Base-by-base conservation (phyloP, 1,140 invertebrate species). In the Drosophila micromelanica region DNA sequence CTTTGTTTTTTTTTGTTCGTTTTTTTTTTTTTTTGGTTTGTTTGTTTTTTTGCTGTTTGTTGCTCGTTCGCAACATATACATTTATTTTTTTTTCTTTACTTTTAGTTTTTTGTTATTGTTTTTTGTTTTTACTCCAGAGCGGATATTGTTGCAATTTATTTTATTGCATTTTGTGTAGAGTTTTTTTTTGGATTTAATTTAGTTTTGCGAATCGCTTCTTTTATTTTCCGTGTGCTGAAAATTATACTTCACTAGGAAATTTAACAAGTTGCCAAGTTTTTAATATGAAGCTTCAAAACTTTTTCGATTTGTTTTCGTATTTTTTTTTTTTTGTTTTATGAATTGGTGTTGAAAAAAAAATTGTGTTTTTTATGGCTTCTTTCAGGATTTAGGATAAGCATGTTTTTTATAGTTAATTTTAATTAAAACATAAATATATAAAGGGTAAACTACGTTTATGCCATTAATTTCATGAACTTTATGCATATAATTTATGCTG, bases 121-220 rank as follows among this genome's bases (percentile, higher is more conserved):
- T 72, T 27, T 15, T 51, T 27, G 42, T 43, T 52, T 12, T 32
- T 38, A 11, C 20, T 38, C 13, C 9, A n/a, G 15, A 46, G 61
- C 73, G 79, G 69, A 89, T 87, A 89, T 87, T 82, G 79, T 76
- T 87, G 84, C 79, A 87, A 87, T 87, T 87, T 87, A 89, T 87
- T 87, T 87, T 87, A 87, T 89, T 87, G 84, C 84, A 84, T 87
- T 86, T 87, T 55, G 76, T 69, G 64, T 82, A 68, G 78, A 82
- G 84, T 87, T 80, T 82, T 80, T 82, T 80, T 46, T 48, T 45
- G 82, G 69, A 87, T 87, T 87, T 89, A 87, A 87, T 87, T 87
- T 89, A 86, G 84, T 80, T 80, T 76, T 73, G 40, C 32, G 40
- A 49, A 68, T 59, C 46, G 54, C 42, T 60, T 67, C 45, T 70